Evolutionary conservation across 2,888 invertebrate genomes (phyloP), one percentile per base, ranked within the genome.

Genomic region (Meganola albula): DNA sequence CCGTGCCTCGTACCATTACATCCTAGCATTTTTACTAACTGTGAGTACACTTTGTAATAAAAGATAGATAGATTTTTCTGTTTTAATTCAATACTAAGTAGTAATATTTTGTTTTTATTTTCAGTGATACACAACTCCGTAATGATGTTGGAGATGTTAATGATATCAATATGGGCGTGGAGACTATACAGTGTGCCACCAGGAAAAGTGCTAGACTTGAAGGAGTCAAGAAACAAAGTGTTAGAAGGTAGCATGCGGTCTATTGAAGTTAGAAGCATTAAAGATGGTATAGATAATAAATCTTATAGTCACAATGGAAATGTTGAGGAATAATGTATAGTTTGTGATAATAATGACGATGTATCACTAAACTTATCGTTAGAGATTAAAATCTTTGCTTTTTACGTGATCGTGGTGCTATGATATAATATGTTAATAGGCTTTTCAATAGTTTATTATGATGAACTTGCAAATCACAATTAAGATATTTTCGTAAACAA

Each of bases 141-240:
- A 48, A 90, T 91, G 86, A 74, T 92, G 53, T 61, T 89, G 49
- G 92, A 93, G 73, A 92, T 93, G 91, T 76, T 91, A 32, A 56
- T 91, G 29, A 78, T 93, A 23, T 88, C 89, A 24, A 74, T 88
- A 39, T 84, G 89, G 56, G 92, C 92, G 0, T 86, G 90, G 63
- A 74, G 79, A 36, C 61, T 92, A 26, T 92, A 92, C 74, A 87
- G 88, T 36, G 68, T 69, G 23, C 65, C 75, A 0, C 67, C 74
- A 0, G 69, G 62, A 0, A 82, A 80, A 45, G 45, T 56, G 6
- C 31, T 65, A 2, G 68, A 64, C 3, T 2, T 3, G 12, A 74
- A 71, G 40, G 53, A 70, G 0, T 68, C 65, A 12, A 67, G 33
- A 23, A 47, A 42, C 8, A 47, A 61, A 24, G 68, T 75, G 1